Conservation (phyloP, 2,113 vertebrate species). For the Tinamus guttatus region DNA sequence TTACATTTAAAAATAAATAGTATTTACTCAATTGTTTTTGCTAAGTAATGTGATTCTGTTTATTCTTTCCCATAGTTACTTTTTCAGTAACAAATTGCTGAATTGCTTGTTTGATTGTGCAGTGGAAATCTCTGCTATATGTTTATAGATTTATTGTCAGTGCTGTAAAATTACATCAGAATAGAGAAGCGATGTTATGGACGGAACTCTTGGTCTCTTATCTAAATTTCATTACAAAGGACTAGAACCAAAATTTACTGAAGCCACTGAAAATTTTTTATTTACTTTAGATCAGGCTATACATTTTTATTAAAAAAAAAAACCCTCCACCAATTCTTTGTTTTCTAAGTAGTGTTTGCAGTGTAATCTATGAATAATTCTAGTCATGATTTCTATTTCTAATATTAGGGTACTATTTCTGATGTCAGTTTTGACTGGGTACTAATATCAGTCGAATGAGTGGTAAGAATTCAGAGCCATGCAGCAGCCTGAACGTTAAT, state of each 20-base stretch:
- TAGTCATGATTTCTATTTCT: constrained; percentile 24
- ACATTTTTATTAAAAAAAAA: not conserved
- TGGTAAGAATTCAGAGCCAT: constrained; percentile 59
- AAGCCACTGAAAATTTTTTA: not conserved
- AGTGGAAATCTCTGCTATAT: not conserved
- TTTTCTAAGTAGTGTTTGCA: not conserved
- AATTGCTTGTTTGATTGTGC: not conserved
- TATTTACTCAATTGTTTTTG: not conserved
- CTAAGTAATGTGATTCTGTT: not conserved
- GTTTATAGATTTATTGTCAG: not conserved
- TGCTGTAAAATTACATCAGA: not conserved
- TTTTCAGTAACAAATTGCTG: not conserved
- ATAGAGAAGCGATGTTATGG: not conserved
- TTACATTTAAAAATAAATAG: not conserved
- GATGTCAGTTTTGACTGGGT: constrained; percentile 49
- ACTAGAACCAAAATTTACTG: not conserved
- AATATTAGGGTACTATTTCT: constrained; percentile 44
- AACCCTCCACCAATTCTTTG: not conserved
- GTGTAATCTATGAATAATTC: constrained; percentile 55
- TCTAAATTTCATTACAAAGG: not conserved
- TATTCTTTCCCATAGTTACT: not conserved
- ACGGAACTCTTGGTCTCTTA: not conserved
- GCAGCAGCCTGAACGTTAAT: constrained; percentile 38
- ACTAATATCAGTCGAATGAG: constrained; percentile 45
- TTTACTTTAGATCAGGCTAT: constrained; percentile 7